These are phyloP conservation scores for Aquatica leii DNA, from an alignment of 2,888 invertebrate genomes.

Conservation along the genomic window DNA sequence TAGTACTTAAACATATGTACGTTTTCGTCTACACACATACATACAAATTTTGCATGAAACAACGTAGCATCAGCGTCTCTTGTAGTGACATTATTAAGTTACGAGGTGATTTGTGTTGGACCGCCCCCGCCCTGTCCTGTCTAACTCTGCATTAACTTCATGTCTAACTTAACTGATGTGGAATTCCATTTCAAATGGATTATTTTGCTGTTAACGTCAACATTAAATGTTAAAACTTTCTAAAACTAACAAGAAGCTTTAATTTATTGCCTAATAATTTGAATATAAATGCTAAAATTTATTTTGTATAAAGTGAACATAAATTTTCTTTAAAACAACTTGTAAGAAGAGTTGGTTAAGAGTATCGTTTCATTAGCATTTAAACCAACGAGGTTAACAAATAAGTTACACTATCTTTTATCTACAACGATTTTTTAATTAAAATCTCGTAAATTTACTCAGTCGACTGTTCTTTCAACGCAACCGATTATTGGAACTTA, in stretches of 20 bases:
- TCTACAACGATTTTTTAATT: constrained; percentile 12
- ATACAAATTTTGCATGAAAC: constrained; percentile 22
- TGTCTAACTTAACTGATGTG: constrained; percentile 49
- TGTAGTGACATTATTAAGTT: constrained; percentile 57
- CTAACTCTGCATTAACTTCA: constrained; percentile 53
- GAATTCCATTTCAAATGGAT: constrained; percentile 41
- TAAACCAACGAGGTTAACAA: constrained; percentile 14
- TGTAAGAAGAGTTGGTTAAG: constrained; percentile 7
- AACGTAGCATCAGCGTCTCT: constrained; percentile 43
- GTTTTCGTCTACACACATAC: too few species aligned
- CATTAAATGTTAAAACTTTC: constrained; percentile 18
- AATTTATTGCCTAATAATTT: constrained; percentile 13
- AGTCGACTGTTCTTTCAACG: not conserved
- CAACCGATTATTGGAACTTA: too few species aligned
- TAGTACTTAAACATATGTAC: too few species aligned
- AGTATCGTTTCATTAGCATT: constrained; percentile 12
- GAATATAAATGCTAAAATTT: constrained; percentile 14
- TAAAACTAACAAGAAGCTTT: constrained; percentile 11
- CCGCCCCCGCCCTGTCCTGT: constrained; percentile 55
- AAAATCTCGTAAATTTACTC: constrained; percentile 11
- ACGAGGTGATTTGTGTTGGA: constrained; percentile 56
- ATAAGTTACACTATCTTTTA: constrained; percentile 5
- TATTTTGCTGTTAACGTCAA: constrained; percentile 30
- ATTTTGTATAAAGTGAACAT: constrained; percentile 12
- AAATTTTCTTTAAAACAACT: constrained; percentile 11